phyloP scores from a whole-genome alignment of 2,888 invertebrate species.

The Acronicta alni region DNA sequence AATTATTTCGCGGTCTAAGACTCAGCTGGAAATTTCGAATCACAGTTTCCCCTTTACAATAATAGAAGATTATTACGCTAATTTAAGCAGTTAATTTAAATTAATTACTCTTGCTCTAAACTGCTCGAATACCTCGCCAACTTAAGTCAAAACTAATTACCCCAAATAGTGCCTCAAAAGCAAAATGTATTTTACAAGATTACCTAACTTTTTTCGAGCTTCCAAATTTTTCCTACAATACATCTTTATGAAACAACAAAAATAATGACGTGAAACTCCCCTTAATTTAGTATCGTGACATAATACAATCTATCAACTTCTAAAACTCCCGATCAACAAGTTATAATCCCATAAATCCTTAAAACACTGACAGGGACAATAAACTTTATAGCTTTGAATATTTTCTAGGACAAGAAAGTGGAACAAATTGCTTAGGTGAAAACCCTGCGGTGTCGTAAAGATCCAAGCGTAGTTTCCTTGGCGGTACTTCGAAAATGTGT shows the following conservation, averaged over 20 bases:
- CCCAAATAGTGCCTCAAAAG: conserved; percentile 3
- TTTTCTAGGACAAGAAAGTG: conserved; percentile 68
- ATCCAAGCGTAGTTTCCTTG: conserved; percentile 70
- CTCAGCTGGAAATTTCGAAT: not conserved
- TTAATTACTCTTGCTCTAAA: not conserved
- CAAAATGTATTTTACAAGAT: conserved; percentile 12
- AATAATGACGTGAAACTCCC: conserved; percentile 22
- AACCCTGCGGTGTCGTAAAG: conserved; percentile 77
- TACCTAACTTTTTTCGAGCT: conserved; percentile 5
- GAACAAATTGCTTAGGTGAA: conserved; percentile 75
- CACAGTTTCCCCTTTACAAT: not conserved
- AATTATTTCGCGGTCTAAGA: no score
- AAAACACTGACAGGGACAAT: conserved; percentile 62
- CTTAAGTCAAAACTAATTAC: conserved; percentile 7
- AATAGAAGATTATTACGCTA: not conserved
- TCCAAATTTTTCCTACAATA: conserved; percentile 17
- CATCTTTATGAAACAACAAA: conserved; percentile 28
- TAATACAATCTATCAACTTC: conserved; percentile 59
- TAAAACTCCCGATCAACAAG: conserved; percentile 57
- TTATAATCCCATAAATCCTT: conserved; percentile 62
- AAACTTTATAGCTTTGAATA: conserved; percentile 65
- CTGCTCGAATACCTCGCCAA: conserved; percentile 2
- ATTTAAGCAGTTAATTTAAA: conserved; percentile 5
- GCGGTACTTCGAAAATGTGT: conserved; percentile 70
- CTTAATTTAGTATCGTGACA: conserved; percentile 45